A percentile compares a stretch with the other conserved stretches of the same genome.
Conservation (phyloP, 30 jellyfish, hydroid and myxozoan species). For the Morbakka virulenta region DNA sequence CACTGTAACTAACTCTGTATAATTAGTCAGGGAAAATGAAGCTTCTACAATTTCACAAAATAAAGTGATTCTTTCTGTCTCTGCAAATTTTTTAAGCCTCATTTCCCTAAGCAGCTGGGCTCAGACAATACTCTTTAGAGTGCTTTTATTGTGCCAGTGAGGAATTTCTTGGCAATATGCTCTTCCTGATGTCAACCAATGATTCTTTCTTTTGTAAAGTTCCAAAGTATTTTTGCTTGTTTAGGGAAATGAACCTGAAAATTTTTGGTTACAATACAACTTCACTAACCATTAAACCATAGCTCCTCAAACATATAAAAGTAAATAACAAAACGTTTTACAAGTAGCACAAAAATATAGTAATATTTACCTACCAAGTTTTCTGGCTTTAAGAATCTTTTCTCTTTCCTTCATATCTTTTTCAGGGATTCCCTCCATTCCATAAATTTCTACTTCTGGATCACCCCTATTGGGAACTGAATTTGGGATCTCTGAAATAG, state of each 20-base stretch:
- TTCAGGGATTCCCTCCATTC: slow-evolving; percentile 98
- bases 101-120: too few relatives aligned
- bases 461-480: slow-evolving; percentile 90
- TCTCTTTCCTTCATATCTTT: slow-evolving; percentile 91
- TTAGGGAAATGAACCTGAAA: too few relatives aligned
- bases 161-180: too few relatives aligned
- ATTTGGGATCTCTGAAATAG: slow-evolving; percentile 87
- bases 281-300: not conserved
- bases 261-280: not conserved
- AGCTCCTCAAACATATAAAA: not conserved
- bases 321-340: not conserved
- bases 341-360: not conserved
- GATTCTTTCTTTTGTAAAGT: too few relatives aligned
- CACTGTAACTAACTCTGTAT: too few relatives aligned
- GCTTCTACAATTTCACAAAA: too few relatives aligned
- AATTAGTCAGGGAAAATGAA: too few relatives aligned
- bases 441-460: slow-evolving; percentile 92
- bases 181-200: too few relatives aligned
- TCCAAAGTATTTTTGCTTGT: not conserved
- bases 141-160: too few relatives aligned
- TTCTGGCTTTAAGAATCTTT: slow-evolving; percentile 58
- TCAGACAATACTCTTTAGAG: too few relatives aligned
- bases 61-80: too few relatives aligned
- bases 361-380: not conserved
- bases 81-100: too few relatives aligned